phyloP scores from a whole-genome alignment of 2,888 invertebrate genomes.

The Flabesymbios commensalis region DNA sequence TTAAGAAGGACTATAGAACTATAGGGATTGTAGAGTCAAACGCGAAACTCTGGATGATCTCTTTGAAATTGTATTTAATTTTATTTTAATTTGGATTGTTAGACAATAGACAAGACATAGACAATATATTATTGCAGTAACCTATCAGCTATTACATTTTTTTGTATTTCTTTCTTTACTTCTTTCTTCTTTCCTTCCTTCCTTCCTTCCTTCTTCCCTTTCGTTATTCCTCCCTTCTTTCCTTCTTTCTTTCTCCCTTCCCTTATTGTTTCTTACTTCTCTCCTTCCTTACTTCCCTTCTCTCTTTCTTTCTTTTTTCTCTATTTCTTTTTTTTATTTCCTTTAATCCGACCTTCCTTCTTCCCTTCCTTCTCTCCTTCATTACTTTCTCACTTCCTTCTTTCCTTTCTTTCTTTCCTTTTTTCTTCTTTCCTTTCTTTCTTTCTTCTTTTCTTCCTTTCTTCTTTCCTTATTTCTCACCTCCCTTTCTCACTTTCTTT shows the following conservation, averaged over 20 bases:
- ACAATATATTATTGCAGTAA: no score
- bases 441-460: background rate
- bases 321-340: background rate
- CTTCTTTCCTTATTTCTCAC: background rate
- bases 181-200: background rate
- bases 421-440: background rate
- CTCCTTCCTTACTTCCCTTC: background rate
- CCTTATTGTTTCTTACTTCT: background rate
- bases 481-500: background rate
- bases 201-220: slow-evolving; percentile 2
- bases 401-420: background rate
- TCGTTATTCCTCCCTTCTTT: background rate
- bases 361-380: background rate
- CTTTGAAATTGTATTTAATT: no score
- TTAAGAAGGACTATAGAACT: no score
- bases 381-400: no score
- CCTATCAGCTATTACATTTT: background rate
- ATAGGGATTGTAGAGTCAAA: no score
- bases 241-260: slow-evolving; percentile 6
- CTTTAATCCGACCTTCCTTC: background rate
- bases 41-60: no score
- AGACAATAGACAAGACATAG: no score
- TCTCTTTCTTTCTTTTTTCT: background rate
- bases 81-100: no score
- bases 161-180: background rate